Percentiles rank a stretch among this genome's conserved stretches.
These are phyloP conservation scores for Noctua janthe DNA, from an alignment of 2,888 invertebrate genomes.

Conservation along the genomic window DNA sequence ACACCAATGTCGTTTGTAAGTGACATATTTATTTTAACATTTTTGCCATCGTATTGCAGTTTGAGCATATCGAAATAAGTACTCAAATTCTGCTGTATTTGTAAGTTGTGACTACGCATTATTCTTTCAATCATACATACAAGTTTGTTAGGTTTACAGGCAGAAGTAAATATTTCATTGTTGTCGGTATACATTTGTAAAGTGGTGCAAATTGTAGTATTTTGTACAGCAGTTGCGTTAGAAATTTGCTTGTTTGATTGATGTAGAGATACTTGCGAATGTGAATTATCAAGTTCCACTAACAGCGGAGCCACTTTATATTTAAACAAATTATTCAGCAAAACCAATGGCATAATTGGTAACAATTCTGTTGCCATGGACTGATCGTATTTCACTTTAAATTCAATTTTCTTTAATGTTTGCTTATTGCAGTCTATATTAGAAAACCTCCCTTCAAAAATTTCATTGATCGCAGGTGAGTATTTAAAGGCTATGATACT, in stretches of 20 bases:
- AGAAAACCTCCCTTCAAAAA: constrained; percentile 65
- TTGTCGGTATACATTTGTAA: constrained; percentile 66
- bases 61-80: constrained; percentile 45
- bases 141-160: constrained; percentile 46
- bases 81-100: constrained; percentile 37
- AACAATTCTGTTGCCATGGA: constrained; percentile 50
- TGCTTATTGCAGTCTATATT: constrained; percentile 24
- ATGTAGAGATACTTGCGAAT: constrained; percentile 8
- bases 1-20: constrained; percentile 21
- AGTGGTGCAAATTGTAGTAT: constrained; percentile 61
- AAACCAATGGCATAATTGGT: constrained; percentile 28
- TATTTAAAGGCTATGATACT: constrained; percentile 20
- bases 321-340: constrained; percentile 29
- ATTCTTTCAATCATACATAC: constrained; percentile 52
- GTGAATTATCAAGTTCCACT: constrained; percentile 8
- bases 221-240: constrained; percentile 7
- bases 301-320: constrained; percentile 9
- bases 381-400: constrained; percentile 27
- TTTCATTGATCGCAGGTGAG: constrained; percentile 53
- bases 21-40: constrained; percentile 40
- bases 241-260: constrained; percentile 12
- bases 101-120: constrained; percentile 36
- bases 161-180: constrained; percentile 42
- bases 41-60: constrained; percentile 43
- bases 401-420: not conserved